phyloP scores from a whole-genome alignment of 2,113 vertebrate species.

The Acanthisitta chloris region DNA sequence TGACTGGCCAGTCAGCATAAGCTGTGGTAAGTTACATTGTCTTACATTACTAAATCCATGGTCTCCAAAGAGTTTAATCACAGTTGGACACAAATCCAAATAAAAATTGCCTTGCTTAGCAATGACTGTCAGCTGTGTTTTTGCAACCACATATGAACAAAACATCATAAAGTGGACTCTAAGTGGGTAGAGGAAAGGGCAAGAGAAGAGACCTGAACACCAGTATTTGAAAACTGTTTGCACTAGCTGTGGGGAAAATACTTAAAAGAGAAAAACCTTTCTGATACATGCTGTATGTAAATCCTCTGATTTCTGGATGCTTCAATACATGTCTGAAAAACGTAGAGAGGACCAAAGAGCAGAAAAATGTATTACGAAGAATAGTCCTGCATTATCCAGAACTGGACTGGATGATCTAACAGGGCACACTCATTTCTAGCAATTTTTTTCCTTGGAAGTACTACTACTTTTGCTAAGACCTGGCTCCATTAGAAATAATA shows the following conservation, averaged over 20 bases:
- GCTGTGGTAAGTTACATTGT: neutral
- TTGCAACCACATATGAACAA: neutral
- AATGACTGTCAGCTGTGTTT: neutral
- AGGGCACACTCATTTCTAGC: neutral
- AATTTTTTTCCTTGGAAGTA: neutral
- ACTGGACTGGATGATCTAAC: neutral
- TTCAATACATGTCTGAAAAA: neutral
- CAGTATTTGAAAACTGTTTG: neutral
- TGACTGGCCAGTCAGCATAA: neutral
- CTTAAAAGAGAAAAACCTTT: neutral
- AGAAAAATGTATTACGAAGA: neutral
- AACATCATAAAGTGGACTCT: neutral
- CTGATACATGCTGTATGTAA: neutral
- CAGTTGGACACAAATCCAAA: neutral
- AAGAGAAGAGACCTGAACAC: neutral
- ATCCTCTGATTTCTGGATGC: neutral
- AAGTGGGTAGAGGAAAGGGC: neutral
- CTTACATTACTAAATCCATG: neutral
- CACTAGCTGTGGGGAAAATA: neutral
- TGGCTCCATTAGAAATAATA: neutral
- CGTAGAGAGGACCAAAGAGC: neutral
- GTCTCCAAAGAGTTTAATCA: conserved; percentile 16
- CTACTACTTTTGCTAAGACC: neutral
- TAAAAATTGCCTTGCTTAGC: neutral
- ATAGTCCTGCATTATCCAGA: neutral